A percentile compares a stretch with the other conserved stretches of the same genome.
Evolutionary conservation across 2,888 invertebrate genomes (phyloP).

Genomic region (Conistra vaccinii): DNA sequence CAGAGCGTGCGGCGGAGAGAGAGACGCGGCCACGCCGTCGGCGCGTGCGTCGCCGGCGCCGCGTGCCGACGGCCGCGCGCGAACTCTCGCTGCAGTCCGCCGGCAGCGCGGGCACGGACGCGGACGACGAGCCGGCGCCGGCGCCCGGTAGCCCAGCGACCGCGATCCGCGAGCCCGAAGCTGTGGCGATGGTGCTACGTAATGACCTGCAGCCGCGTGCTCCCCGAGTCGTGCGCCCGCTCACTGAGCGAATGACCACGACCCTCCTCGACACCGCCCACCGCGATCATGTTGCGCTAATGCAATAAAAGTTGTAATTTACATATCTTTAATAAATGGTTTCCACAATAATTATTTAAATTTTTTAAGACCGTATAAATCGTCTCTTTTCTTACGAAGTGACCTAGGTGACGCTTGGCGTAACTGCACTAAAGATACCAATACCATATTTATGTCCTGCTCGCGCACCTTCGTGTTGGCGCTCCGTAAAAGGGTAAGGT

Average conservation of each 20-base stretch:
- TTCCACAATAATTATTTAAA: background rate
- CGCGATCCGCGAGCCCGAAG: background rate
- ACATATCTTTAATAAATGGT: background rate
- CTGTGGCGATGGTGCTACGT: slow-evolving; percentile 25
- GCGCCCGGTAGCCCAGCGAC: background rate
- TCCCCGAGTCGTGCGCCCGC: slow-evolving; percentile 44
- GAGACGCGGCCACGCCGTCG: slow-evolving; percentile 26
- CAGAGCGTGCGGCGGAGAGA: slow-evolving; percentile 5
- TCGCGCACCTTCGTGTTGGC: too few species aligned
- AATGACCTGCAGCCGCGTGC: slow-evolving; percentile 41
- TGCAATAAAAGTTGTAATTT: background rate
- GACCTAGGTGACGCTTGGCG: too few species aligned
- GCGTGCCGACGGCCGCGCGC: background rate
- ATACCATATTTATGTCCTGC: too few species aligned
- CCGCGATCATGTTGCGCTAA: background rate
- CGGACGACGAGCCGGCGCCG: background rate
- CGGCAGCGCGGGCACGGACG: background rate
- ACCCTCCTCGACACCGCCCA: background rate
- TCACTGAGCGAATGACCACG: background rate
- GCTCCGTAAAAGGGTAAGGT: too few species aligned
- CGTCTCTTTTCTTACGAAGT: background rate
- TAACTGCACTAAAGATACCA: too few species aligned
- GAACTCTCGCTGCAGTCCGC: background rate
- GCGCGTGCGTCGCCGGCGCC: slow-evolving; percentile 43
- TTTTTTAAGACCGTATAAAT: background rate